phyloP scores from a whole-genome alignment of 2,888 invertebrate genomes.

The Cancer borealis region DNA sequence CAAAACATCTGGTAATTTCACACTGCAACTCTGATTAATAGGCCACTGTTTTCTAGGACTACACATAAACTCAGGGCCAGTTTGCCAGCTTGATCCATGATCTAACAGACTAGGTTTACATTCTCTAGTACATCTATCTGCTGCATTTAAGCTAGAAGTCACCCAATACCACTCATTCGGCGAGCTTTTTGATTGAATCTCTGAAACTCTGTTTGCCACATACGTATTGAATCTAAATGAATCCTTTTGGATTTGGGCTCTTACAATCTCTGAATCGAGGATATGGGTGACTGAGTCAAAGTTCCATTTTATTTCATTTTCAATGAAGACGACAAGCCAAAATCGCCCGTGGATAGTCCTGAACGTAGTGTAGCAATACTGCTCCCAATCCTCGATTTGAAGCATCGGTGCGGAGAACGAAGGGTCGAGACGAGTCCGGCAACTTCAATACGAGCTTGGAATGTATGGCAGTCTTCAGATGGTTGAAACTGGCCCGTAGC shows the following conservation, averaged over 20 bases:
- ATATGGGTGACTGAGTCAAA: conserved; percentile 36
- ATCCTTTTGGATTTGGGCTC: conserved; percentile 46
- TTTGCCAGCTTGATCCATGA: conserved; percentile 32
- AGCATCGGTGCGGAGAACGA: too few relatives aligned
- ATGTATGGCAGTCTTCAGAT: too few relatives aligned
- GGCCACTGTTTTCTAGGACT: conserved; percentile 36
- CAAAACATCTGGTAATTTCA: conserved; percentile 42
- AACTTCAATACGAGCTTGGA: too few relatives aligned
- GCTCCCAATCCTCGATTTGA: too few relatives aligned
- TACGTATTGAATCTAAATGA: conserved; percentile 49
- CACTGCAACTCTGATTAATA: conserved; percentile 51
- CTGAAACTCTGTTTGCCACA: conserved; percentile 23
- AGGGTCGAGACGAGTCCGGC: too few relatives aligned
- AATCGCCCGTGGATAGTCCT: too few relatives aligned
- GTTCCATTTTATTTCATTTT: conserved; percentile 8
- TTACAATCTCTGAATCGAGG: conserved; percentile 8
- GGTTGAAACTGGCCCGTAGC: too few relatives aligned
- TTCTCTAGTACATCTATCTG: conserved; percentile 25
- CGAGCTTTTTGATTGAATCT: conserved; percentile 21
- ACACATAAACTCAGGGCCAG: conserved; percentile 16
- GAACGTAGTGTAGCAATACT: too few relatives aligned
- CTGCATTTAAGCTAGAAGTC: conserved; percentile 31
- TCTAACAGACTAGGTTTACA: conserved; percentile 17
- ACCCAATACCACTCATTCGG: conserved; percentile 37
- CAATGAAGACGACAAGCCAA: conserved; percentile 39